phyloP scores from a whole-genome alignment of 2,113 vertebrate species.

The Oryzias woworae region DNA sequence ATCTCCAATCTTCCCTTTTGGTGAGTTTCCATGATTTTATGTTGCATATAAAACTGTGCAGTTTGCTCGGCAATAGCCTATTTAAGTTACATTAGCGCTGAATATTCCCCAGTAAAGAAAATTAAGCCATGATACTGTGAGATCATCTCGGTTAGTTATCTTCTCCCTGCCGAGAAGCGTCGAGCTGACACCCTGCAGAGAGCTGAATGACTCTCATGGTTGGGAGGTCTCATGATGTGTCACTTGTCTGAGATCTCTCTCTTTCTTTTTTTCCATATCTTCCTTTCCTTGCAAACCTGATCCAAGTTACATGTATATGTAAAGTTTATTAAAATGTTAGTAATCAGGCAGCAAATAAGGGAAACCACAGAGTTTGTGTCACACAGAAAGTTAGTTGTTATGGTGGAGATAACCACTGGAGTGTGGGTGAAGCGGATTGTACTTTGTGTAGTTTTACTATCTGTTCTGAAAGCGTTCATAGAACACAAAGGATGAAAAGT shows the following conservation, averaged over 20 bases:
- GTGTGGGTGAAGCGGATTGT: too few relatives aligned
- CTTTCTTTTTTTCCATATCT: not conserved
- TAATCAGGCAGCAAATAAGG: slow-evolving; percentile 3
- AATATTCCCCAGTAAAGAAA: slow-evolving; percentile 76
- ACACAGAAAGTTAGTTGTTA: too few relatives aligned
- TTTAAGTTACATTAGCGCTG: slow-evolving; percentile 74
- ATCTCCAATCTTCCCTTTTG: slow-evolving; percentile 76
- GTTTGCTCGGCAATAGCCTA: slow-evolving; percentile 72
- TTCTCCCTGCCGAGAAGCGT: slow-evolving; percentile 62
- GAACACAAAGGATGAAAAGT: too few relatives aligned
- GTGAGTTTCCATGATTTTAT: slow-evolving; percentile 74
- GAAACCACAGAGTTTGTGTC: not conserved
- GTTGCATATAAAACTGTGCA: slow-evolving; percentile 65
- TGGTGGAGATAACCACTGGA: too few relatives aligned
- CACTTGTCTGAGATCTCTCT: slow-evolving; percentile 14
- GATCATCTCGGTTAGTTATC: slow-evolving; percentile 75
- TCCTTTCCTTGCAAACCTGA: slow-evolving; percentile 15
- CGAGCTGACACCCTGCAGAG: slow-evolving; percentile 63
- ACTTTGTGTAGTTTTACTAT: too few relatives aligned
- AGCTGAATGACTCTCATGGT: slow-evolving; percentile 64
- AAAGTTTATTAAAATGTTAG: slow-evolving; percentile 8
- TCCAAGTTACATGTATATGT: not conserved
- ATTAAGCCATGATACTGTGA: slow-evolving; percentile 70
- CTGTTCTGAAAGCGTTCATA: too few relatives aligned
- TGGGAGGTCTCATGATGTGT: slow-evolving; percentile 38